phyloP scores from a whole-genome alignment of 2,888 invertebrate genomes.

The Drosophila emarginata region DNA sequence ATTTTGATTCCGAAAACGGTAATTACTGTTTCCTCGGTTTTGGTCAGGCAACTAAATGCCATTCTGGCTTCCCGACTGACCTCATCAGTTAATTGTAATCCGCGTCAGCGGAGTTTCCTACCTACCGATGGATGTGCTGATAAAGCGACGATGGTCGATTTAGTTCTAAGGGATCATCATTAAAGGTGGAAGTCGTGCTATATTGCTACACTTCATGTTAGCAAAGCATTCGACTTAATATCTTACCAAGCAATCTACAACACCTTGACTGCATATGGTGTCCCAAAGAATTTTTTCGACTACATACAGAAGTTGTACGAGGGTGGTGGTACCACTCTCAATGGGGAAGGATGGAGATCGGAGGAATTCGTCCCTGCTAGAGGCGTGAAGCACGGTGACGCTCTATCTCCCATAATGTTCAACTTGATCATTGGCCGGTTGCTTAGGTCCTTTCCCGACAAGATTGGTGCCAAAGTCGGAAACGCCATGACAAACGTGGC shows the following conservation, averaged over 20 bases:
- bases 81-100: too few species aligned
- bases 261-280: conserved; percentile 2
- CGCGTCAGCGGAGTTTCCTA: too few species aligned
- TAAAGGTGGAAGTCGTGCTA: too few species aligned
- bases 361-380: conserved; percentile 14
- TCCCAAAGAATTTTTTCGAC: conserved; percentile 3
- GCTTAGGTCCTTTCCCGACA: conserved; percentile 15
- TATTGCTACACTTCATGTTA: too few species aligned
- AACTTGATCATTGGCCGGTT: conserved; percentile 21
- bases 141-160: too few species aligned
- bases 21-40: conserved; percentile 5
- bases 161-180: too few species aligned
- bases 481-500: conserved; percentile 7
- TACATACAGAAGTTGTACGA: conserved; percentile 18
- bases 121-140: too few species aligned
- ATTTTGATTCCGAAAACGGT: too few species aligned
- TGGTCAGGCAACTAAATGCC: too few species aligned
- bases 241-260: too few species aligned
- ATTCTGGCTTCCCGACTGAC: too few species aligned
- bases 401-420: conserved; percentile 10
- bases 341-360: conserved; percentile 16
- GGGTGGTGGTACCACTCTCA: conserved; percentile 23
- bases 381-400: conserved; percentile 21
- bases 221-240: too few species aligned
- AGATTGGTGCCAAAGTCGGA: conserved; percentile 17